These are phyloP conservation scores for Cheilinus undulatus DNA, from an alignment of 2,113 vertebrate species.

Conservation along the genomic window DNA sequence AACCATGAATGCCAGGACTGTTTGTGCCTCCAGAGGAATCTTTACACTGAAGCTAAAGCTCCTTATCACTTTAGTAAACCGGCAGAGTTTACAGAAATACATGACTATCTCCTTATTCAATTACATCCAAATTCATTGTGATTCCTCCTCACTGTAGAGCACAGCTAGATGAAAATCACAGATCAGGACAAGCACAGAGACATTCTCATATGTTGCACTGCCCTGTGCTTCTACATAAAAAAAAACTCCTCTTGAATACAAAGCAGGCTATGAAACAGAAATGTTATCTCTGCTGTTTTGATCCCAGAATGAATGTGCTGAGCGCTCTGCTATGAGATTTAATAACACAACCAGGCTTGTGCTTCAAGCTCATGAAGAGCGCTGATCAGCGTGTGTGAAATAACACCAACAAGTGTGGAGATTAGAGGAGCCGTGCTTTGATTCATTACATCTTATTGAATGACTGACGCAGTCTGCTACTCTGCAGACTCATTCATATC, in stretches of 20 bases:
- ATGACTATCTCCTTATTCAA: slow-evolving; percentile 60
- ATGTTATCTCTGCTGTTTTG: slow-evolving; percentile 67
- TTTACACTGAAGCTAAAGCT: slow-evolving; percentile 57
- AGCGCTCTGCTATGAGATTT: slow-evolving; percentile 63
- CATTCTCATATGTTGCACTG: slow-evolving; percentile 48
- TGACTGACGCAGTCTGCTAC: slow-evolving; percentile 69
- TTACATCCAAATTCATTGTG: slow-evolving; percentile 64
- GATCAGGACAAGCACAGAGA: slow-evolving; percentile 47
- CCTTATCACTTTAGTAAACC: slow-evolving; percentile 59
- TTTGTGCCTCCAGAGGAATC: slow-evolving; percentile 61
- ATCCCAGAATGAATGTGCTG: slow-evolving; percentile 60
- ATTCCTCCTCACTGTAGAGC: slow-evolving; percentile 41
- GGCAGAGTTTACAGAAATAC: slow-evolving; percentile 57
- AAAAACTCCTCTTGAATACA: slow-evolving; percentile 42
- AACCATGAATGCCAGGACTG: slow-evolving; percentile 30
- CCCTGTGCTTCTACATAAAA: slow-evolving; percentile 37
- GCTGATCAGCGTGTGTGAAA: slow-evolving; percentile 73
- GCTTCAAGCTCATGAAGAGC: slow-evolving; percentile 68
- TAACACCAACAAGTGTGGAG: slow-evolving; percentile 74
- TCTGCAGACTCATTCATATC: slow-evolving; percentile 75
- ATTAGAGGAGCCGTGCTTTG: slow-evolving; percentile 71
- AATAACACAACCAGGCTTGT: slow-evolving; percentile 69
- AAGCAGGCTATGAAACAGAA: slow-evolving; percentile 57
- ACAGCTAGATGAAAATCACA: slow-evolving; percentile 57
- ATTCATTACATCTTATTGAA: slow-evolving; percentile 78